phyloP scores from a whole-genome alignment of 2,113 vertebrate species.

The Turnix velox region DNA sequence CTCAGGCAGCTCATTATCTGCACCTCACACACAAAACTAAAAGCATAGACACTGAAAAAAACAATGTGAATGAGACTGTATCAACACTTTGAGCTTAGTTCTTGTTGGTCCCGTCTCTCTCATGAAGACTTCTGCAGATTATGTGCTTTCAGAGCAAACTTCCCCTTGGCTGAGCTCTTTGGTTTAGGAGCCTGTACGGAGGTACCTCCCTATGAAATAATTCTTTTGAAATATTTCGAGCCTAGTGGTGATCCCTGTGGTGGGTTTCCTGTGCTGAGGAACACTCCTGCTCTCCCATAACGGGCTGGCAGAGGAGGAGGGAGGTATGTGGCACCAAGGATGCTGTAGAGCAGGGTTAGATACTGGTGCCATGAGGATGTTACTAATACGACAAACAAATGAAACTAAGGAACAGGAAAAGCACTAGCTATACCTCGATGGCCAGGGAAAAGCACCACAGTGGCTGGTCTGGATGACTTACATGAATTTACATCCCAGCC shows the following conservation, averaged over 20 bases:
- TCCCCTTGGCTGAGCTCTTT: neutral
- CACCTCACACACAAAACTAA: neutral
- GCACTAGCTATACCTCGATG: neutral
- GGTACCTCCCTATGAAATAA: neutral
- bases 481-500: neutral
- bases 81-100: neutral
- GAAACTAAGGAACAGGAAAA: neutral
- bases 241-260: neutral
- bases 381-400: neutral
- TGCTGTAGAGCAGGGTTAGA: neutral
- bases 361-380: neutral
- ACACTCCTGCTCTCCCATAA: neutral
- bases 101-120: neutral
- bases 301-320: neutral
- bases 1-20: neutral
- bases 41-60: neutral
- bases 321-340: neutral
- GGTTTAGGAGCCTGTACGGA: neutral
- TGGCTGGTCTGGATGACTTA: neutral
- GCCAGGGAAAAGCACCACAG: neutral
- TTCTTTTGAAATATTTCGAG: neutral
- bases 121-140: neutral
- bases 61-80: neutral
- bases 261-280: neutral
- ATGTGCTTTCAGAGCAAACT: accelerated